Base-by-base conservation (phyloP, 2,888 invertebrate genomes). In the Nomada flava region DNA sequence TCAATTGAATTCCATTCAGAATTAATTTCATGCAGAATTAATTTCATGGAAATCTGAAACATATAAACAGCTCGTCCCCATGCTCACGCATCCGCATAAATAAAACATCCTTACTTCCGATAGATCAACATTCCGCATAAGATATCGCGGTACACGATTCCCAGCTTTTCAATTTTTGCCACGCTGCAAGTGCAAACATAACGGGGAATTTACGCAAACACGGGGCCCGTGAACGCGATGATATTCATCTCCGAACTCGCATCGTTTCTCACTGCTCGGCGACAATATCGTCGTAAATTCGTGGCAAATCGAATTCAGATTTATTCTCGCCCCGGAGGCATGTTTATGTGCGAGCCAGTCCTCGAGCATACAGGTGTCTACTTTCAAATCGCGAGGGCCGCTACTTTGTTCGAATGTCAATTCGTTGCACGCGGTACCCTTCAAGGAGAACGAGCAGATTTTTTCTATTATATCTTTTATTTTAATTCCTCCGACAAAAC, bases 281-380 rank as follows among this genome's bases (percentile, higher is more conserved):
- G 83, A 83, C 83, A 83, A 83, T 83, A 83, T 83, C 83, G 71
- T 82, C 83, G 83, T 83, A 83, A 83, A 83, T 83, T 83, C 64
- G 82, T 83, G 83, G 83, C 83, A 83, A 83, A 83, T 83, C 83
- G 83, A 83, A 83, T 83, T 83, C 82, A 83, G 83, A 83, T 83
- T 83, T 83, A 83, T 83, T 82, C 82, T 50, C 74, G 52, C 83
- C 68, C 68, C 52, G 64, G 23, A 60, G 82, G 71, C 82, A 82
- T 83, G 83, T 83, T 83, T 82, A 82, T 82, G 82, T 72, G 68
- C 74, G 65, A 75, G 68, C 60, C 68, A 23, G 59, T n/a, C 36
- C 67, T 44, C 65, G 60, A 53, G 78, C 78, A 77, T 83, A 82
- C 83, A 83, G 83, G 83, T 83, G 83, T 83, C 83, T 75, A 69